A percentile compares a stretch with the other conserved stretches of the same genome.
Conservation (phyloP, 2,113 vertebrate species). For the Pseudopodoces humilis region DNA sequence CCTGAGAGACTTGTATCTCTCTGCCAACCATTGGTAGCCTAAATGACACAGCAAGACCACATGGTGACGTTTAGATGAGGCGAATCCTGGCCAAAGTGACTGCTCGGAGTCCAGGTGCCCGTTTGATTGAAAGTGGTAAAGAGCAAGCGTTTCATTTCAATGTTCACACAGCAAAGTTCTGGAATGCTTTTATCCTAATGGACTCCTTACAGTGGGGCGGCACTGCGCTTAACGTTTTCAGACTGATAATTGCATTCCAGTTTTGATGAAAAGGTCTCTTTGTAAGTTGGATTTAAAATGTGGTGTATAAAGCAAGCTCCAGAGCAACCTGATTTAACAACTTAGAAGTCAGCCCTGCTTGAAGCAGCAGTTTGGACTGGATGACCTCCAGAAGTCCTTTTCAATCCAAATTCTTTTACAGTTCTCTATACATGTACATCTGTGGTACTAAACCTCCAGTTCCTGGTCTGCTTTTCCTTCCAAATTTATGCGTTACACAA, state of each 20-base stretch:
- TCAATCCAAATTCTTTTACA: constrained; percentile 5
- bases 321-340: not conserved
- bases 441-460: constrained; percentile 5
- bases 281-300: not conserved
- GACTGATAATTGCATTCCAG: not conserved
- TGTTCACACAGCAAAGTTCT: not conserved
- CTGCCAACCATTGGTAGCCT: not conserved
- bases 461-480: constrained; percentile 14
- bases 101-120: not conserved
- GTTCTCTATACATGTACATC: not conserved
- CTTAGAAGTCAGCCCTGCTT: not conserved
- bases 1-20: not conserved
- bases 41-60: not conserved
- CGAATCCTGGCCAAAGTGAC: not conserved
- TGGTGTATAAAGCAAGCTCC: not conserved
- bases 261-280: constrained; percentile 31
- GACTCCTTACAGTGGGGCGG: not conserved
- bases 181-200: not conserved
- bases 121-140: not conserved
- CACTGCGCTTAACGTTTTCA: not conserved
- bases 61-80: not conserved
- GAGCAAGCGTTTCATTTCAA: not conserved
- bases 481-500: not conserved
- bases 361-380: constrained; percentile 10
- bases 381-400: constrained; percentile 49